Evolutionary conservation across 2,888 invertebrate genomes (phyloP).

Genomic region (Thymelicus acteon): DNA sequence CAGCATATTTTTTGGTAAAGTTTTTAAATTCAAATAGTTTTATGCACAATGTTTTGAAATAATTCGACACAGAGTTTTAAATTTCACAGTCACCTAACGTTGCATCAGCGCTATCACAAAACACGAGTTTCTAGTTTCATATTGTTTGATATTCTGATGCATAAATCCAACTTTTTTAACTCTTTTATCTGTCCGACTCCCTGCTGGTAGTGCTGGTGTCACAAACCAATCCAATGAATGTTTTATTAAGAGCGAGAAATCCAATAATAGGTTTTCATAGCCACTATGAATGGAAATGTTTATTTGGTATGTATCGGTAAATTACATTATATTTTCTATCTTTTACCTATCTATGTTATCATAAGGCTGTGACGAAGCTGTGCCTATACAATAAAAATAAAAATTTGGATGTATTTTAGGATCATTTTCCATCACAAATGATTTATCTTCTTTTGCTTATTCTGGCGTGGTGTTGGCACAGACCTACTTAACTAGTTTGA

Average conservation of each 20-base stretch:
- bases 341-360: no score
- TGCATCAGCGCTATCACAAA: background rate
- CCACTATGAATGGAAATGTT: slow-evolving; percentile 1
- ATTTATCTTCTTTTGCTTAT: no score
- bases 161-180: slow-evolving; percentile 5
- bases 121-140: background rate
- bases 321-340: background rate
- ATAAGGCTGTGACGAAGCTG: no score
- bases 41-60: no score
- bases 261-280: slow-evolving; percentile 2
- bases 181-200: background rate
- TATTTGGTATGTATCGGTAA: background rate
- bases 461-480: no score
- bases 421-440: no score
- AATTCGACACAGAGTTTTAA: background rate
- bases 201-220: background rate
- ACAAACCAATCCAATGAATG: slow-evolving; percentile 3
- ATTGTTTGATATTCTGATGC: slow-evolving; percentile 5
- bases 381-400: no score
- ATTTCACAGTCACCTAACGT: background rate
- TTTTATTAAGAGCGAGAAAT: slow-evolving; percentile 1
- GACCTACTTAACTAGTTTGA: no score
- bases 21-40: no score
- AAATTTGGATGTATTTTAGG: no score
- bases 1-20: no score